Percentiles rank a stretch among this genome's conserved stretches.
Evolutionary conservation across 2,797 vertebrate species (phyloP).

Genomic region (Halcyon leucocephala): DNA sequence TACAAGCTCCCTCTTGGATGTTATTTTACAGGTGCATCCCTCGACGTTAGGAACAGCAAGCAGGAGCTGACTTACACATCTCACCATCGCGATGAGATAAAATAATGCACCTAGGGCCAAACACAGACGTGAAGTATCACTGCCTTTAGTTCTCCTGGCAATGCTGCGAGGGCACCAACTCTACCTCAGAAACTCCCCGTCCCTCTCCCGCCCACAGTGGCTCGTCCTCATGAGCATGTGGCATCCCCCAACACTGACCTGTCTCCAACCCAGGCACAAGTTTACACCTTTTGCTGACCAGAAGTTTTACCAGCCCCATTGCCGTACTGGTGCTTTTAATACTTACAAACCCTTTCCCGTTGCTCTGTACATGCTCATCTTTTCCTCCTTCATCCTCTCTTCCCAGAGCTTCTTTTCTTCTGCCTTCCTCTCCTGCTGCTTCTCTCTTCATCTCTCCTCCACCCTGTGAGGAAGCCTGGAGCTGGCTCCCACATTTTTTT

Average conservation of each 20-base stretch:
- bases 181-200: background rate
- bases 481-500: conserved; percentile 9
- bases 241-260: background rate
- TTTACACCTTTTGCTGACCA: background rate
- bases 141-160: background rate
- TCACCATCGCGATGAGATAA: background rate
- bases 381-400: background rate
- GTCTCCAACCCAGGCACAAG: background rate
- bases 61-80: background rate
- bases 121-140: rapidly evolving
- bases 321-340: background rate
- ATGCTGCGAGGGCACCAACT: background rate
- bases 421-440: conserved; percentile 18
- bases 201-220: rapidly evolving
- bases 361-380: background rate
- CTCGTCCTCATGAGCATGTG: rapidly evolving
- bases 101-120: background rate
- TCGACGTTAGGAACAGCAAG: background rate
- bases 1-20: background rate
- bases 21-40: background rate
- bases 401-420: background rate
- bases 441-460: background rate
- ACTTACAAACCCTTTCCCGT: background rate
- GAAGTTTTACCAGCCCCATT: background rate
- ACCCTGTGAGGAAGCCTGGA: background rate